Evolutionary conservation across 2,113 vertebrate species (phyloP).

Genomic region (Probosciger aterrimus): DNA sequence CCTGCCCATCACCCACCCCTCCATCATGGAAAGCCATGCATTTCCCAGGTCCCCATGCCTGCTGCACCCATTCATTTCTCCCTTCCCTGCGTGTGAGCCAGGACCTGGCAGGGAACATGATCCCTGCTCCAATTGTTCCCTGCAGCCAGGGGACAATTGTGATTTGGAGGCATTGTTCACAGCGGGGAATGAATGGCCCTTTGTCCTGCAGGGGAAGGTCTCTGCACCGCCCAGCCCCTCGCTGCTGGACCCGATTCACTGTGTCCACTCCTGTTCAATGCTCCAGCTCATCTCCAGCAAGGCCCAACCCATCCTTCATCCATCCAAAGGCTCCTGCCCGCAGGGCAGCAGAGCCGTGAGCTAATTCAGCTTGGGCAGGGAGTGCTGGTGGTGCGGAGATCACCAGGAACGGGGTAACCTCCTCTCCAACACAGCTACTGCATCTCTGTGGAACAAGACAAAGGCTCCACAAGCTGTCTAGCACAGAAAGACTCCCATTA

Average conservation of each 20-base stretch:
- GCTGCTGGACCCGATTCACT: neutral
- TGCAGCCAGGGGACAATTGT: neutral
- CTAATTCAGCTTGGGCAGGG: neutral
- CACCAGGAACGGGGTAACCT: neutral
- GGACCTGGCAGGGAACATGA: neutral
- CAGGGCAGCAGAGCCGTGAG: neutral
- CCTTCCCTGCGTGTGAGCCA: neutral
- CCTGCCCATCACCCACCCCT: neutral
- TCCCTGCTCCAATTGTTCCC: neutral
- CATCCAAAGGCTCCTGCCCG: neutral
- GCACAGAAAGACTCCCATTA: neutral
- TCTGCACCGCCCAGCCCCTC: fast-evolving
- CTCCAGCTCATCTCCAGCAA: neutral
- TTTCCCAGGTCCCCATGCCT: neutral
- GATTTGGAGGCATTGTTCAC: neutral
- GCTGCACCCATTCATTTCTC: neutral
- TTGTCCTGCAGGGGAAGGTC: neutral
- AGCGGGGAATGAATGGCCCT: neutral
- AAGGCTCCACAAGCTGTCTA: neutral
- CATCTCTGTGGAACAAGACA: neutral
- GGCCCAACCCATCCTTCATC: neutral
- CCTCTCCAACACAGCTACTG: neutral
- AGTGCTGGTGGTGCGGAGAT: no score
- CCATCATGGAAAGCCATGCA: fast-evolving
- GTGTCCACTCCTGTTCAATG: neutral